Base-by-base conservation (phyloP, 2,797 vertebrate genomes). In the Sparidentex hasta region DNA sequence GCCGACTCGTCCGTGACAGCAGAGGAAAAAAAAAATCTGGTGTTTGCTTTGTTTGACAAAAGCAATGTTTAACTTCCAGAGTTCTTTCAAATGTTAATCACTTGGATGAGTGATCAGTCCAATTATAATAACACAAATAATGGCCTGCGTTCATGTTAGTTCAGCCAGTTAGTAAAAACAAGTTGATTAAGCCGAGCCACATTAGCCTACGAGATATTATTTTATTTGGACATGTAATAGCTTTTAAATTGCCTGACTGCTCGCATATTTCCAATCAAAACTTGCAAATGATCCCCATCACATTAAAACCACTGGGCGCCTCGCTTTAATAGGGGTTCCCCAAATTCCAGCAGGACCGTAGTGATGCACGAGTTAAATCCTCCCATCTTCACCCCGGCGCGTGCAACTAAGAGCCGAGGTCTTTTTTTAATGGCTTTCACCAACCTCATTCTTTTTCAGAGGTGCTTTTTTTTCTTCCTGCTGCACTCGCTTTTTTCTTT, bases 41-140 rank as follows among this genome's bases (percentile, higher is more conserved):
- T 57, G 48, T 81, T 75, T 74, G 59, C 29, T 21, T 46, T 57
- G 21, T 71, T 67, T 59, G 38, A 61, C 57, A 50, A 77, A 81
- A 69, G 58, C 81, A 81, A 59, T 83, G 81, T 85, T 86, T 81
- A 78, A 77, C 58, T 76, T 80, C 2, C 43, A 54, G 61, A 78
- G 57, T 74, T 76, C 52, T 83, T 33, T 74, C 65, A 64, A 70
- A 61, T 38, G 25, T 58, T 88, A 66, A 76, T 86, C 41, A 75
- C 75, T 80, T 68, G 63, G 54, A 79, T 76, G 80, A 87, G 51
- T 74, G 77, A 85, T 88, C 77, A 81, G 65, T 74, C 72, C 76
- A 89, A 82, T 90, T 88, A 83, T 80, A 83, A 83, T 71, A 78
- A 88, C 62, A 85, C 87, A 91, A 92, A 89, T 91, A 89, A 85